A percentile compares a stretch with the other conserved stretches of the same genome.
Conservation (phyloP, 2,888 invertebrate genomes). For the Aelia acuminata region DNA sequence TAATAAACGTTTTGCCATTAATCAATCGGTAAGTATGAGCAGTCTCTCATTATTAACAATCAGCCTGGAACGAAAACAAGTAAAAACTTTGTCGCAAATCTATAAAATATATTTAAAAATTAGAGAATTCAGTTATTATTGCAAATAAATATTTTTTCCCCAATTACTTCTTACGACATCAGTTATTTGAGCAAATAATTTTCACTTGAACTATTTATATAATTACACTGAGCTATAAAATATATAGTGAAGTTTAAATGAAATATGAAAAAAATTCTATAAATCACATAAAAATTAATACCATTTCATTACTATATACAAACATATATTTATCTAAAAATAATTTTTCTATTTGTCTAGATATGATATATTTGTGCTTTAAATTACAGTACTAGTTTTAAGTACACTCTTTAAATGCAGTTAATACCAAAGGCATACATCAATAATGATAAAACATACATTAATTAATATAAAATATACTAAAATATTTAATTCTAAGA, state of each 20-base stretch:
- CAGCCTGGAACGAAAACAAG: neutral
- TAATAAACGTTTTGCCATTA: conserved; percentile 22
- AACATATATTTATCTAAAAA: conserved; percentile 51
- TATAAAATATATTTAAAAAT: conserved; percentile 37
- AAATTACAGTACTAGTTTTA: conserved; percentile 52
- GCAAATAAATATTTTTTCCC: conserved; percentile 46
- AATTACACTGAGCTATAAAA: conserved; percentile 57
- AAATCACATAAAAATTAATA: conserved; percentile 50
- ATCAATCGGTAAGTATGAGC: conserved; percentile 55
- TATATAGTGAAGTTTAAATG: conserved; percentile 45
- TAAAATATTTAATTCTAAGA: conserved; percentile 31
- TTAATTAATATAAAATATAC: neutral
- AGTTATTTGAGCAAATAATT: conserved; percentile 57
- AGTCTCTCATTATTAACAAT: conserved; percentile 47
- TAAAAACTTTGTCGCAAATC: conserved; percentile 6
- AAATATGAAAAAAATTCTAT: conserved; percentile 20
- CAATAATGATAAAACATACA: conserved; percentile 39
- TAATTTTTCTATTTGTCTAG: conserved; percentile 55
- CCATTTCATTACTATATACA: conserved; percentile 52
- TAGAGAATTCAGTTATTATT: conserved; percentile 41
- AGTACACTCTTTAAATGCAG: conserved; percentile 56
- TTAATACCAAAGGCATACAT: conserved; percentile 50
- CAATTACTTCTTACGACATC: conserved; percentile 35
- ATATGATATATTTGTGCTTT: conserved; percentile 59
- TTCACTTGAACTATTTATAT: conserved; percentile 53